A percentile compares a stretch with the other conserved stretches of the same genome.
These are phyloP conservation scores for Trichopoda pennipes DNA, from an alignment of 2,888 invertebrate genomes.

Conservation along the genomic window DNA sequence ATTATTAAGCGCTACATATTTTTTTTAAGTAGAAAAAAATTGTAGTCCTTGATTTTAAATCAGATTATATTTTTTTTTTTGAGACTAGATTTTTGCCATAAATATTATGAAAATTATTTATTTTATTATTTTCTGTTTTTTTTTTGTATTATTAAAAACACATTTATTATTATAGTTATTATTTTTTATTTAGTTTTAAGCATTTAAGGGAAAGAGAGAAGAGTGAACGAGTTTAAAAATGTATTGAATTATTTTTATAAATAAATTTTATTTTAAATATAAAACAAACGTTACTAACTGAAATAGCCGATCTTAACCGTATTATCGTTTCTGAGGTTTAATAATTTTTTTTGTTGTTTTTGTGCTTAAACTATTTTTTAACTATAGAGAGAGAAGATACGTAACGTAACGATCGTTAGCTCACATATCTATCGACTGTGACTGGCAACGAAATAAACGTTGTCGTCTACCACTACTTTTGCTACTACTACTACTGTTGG, in stretches of 20 bases:
- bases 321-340: conserved; percentile 25
- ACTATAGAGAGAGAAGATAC: conserved; percentile 63
- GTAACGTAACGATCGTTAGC: conserved; percentile 71
- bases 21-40: conserved; percentile 2
- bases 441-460: conserved; percentile 69
- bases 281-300: conserved; percentile 31
- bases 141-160: background rate
- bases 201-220: background rate
- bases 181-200: conserved; percentile 18
- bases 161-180: conserved; percentile 37
- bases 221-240: background rate
- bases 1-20: background rate
- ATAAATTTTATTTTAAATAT: background rate
- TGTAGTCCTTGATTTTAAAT: conserved; percentile 39
- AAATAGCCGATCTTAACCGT: conserved; percentile 48
- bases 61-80: conserved; percentile 58
- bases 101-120: background rate
- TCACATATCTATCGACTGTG: conserved; percentile 70
- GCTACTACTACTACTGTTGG: conserved; percentile 59
- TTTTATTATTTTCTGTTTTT: background rate
- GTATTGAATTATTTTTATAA: conserved; percentile 16
- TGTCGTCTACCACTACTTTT: conserved; percentile 67
- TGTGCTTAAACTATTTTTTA: conserved; percentile 35
- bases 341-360: no score
- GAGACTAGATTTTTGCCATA: conserved; percentile 52